Percentiles rank a stretch among this genome's conserved stretches.
These are phyloP conservation scores for Malurus splendens DNA, from an alignment of 2,797 vertebrate species.

Conservation along the genomic window DNA sequence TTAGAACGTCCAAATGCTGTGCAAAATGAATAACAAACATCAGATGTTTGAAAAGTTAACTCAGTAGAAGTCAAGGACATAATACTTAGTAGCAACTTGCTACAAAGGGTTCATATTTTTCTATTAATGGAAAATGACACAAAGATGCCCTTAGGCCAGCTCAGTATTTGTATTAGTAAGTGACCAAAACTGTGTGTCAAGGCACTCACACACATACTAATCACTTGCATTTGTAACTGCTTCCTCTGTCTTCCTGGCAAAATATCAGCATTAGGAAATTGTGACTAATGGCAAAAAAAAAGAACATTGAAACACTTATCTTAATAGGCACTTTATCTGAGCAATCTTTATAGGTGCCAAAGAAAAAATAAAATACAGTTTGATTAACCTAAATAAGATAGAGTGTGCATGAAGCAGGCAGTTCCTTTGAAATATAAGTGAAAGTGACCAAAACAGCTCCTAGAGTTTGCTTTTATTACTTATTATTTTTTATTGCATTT, in stretches of 20 bases:
- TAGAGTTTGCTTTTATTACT: conserved; percentile 1
- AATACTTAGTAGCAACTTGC: conserved; percentile 44
- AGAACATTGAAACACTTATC: conserved; percentile 29
- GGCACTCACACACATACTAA: conserved; percentile 22
- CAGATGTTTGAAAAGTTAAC: conserved; percentile 43
- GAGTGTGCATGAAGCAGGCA: not conserved
- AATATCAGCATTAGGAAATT: conserved; percentile 49
- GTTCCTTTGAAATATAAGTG: conserved; percentile 25
- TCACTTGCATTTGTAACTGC: conserved; percentile 52
- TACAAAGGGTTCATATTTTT: conserved; percentile 40
- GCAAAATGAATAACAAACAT: conserved; percentile 34
- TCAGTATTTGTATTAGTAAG: conserved; percentile 53
- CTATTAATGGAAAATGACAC: conserved; percentile 49
- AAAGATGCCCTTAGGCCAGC: conserved; percentile 43
- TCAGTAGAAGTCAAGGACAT: conserved; percentile 21
- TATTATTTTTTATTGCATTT: conserved; percentile 34
- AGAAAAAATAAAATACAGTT: conserved; percentile 33
- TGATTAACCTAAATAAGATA: conserved; percentile 39
- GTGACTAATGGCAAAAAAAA: conserved; percentile 51
- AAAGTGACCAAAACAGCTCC: conserved; percentile 7
- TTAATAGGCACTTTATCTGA: conserved; percentile 15
- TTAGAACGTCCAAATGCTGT: not conserved
- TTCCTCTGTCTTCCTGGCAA: conserved; percentile 55
- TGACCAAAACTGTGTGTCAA: conserved; percentile 52
- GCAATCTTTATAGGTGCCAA: conserved; percentile 38